Percentiles rank a stretch among this genome's conserved stretches.
Conservation (phyloP, 2,888 invertebrate genomes). For the Amiota minor region DNA sequence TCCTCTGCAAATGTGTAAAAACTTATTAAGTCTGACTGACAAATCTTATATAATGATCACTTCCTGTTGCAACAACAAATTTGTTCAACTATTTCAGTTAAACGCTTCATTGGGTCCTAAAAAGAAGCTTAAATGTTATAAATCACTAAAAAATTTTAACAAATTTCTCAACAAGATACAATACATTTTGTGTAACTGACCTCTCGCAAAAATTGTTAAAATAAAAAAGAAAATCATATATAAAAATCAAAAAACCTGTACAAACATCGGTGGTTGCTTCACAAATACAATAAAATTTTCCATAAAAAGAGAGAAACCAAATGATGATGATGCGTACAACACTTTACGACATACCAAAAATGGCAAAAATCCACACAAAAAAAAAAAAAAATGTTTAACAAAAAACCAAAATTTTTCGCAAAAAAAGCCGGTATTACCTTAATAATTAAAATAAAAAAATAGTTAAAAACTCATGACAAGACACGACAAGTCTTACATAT, state of each 20-base stretch:
- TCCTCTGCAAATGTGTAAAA: no score
- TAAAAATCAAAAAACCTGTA: neutral
- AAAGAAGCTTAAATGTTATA: no score
- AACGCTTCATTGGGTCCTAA: no score
- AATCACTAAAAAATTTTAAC: neutral
- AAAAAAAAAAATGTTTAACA: slow-evolving; percentile 50
- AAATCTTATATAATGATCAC: no score
- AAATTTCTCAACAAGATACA: slow-evolving; percentile 54
- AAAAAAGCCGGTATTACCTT: slow-evolving; percentile 58
- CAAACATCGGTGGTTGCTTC: neutral
- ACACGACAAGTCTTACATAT: slow-evolving; percentile 56
- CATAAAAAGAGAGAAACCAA: slow-evolving; percentile 43
- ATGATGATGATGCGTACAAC: slow-evolving; percentile 10
- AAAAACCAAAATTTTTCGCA: slow-evolving; percentile 35
- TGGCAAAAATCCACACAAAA: slow-evolving; percentile 40
- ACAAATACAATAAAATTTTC: slow-evolving; percentile 20
- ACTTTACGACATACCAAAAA: slow-evolving; percentile 25
- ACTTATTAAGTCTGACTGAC: no score
- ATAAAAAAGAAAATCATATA: neutral
- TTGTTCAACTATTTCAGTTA: no score
- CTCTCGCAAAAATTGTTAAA: slow-evolving; percentile 29
- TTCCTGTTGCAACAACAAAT: no score
- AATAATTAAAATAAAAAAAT: slow-evolving; percentile 14
- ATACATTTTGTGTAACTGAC: slow-evolving; percentile 43
- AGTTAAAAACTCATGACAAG: neutral